Base-by-base conservation (phyloP, 2,888 invertebrate genomes). In the Augochlorella aurata region DNA sequence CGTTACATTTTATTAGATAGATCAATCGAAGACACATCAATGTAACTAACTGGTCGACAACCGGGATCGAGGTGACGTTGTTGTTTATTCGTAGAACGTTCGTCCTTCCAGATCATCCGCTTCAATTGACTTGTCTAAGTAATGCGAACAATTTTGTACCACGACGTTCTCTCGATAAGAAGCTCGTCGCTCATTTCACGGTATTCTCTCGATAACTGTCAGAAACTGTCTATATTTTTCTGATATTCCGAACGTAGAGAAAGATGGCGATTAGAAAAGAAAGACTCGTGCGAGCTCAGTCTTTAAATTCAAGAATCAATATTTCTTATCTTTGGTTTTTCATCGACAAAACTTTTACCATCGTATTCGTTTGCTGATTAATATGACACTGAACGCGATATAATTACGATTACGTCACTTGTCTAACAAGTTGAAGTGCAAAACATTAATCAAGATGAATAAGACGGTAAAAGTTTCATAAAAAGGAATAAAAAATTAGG, bases 71-170 rank as follows among this genome's bases (percentile, higher is more conserved):
- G 38, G 16, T 21, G 1, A 38, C 21, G 61, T 63, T 45, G 45
- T 72, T 61, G 16, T 63, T 58, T 61, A 72, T 61, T 47, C 47
- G 49, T 68, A 68, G 68, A 68, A 49, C 68, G 70, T 84, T 44
- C 54, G 77, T 74, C 24, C 50, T 66, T 74, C 12, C 21, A 24
- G 21, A 66, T 29, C 12, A 45, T 49, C 49, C 68, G 45, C 29
- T 68, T 68, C 65, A 38, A 63, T 69, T 24, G 38, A n/a, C 44
- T 58, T 63, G 45, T 84, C 81, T n/a, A 52, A 52, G 78, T 29
- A 85, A 84, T 87, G 81, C 77, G 80, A 76, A 76, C 69, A 38
- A 73, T 38, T 50, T 66, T 14, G 71, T 52, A 58, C 63, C 29
- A 69, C 18, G 50, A 50, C 10, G 24, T 50, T 63, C 38, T 63